A percentile compares a stretch with the other conserved stretches of the same genome.
Conservation (phyloP, 1,140 invertebrate species). For the Teleogryllus occipitalis region DNA sequence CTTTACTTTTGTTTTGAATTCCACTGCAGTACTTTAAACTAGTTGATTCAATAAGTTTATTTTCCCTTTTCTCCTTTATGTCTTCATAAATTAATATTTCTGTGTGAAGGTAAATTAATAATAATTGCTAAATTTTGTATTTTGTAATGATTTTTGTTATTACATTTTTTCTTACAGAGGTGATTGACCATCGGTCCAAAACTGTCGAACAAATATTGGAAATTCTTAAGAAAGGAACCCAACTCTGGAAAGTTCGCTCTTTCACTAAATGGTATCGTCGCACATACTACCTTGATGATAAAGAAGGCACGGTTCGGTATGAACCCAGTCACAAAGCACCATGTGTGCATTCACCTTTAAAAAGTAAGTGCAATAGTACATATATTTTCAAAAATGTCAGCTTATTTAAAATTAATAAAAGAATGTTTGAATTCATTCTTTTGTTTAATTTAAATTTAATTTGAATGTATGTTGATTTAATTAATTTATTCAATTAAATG, state of each 20-base stretch:
- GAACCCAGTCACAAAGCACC: conserved; percentile 32
- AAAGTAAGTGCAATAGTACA: conserved; percentile 26
- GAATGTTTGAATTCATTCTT: too few species aligned
- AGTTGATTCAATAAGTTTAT: too few species aligned
- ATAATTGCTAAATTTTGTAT: too few species aligned
- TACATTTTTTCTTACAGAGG: conserved; percentile 21
- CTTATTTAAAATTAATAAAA: too few species aligned
- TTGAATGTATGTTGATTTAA: background rate
- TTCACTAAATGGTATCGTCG: conserved; percentile 33
- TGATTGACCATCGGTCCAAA: conserved; percentile 15
- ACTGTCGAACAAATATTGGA: conserved; percentile 29
- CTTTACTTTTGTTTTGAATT: too few species aligned
- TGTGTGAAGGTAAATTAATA: too few species aligned
- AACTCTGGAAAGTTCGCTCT: conserved; percentile 35
- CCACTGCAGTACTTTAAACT: too few species aligned
- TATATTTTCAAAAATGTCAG: too few species aligned
- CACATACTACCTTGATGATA: conserved; percentile 32
- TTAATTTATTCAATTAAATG: background rate
- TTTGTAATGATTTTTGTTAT: background rate
- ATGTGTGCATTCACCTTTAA: conserved; percentile 26
- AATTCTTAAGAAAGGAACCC: conserved; percentile 29
- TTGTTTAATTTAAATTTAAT: background rate
- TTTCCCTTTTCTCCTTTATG: too few species aligned
- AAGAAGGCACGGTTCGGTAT: conserved; percentile 30
- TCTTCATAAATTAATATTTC: too few species aligned